Percentiles rank a stretch among this genome's conserved stretches.
phyloP scores from a whole-genome alignment of 2,797 vertebrate species.

The Onychomys torridus region DNA sequence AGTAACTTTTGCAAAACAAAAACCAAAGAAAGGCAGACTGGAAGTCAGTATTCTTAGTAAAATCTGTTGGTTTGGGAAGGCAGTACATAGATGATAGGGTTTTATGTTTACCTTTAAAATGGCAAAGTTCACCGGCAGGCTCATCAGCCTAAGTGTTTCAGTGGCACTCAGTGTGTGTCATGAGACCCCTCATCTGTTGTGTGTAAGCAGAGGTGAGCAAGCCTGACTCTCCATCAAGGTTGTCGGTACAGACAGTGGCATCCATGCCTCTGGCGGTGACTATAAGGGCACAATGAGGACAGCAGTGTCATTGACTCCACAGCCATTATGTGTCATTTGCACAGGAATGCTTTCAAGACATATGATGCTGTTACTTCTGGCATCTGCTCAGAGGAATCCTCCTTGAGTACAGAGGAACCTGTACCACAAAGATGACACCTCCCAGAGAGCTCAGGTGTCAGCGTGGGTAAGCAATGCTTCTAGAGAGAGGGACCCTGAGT shows the following conservation, averaged over 20 bases:
- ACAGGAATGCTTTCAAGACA: neutral
- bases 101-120: conserved; percentile 33
- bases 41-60: conserved; percentile 44
- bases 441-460: neutral
- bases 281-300: neutral
- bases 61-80: neutral
- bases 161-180: neutral
- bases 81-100: neutral
- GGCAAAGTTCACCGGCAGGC: neutral
- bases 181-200: neutral
- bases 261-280: neutral
- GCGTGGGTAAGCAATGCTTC: neutral
- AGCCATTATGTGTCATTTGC: neutral
- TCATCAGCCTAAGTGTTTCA: neutral
- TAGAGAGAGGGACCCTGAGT: neutral
- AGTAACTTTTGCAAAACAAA: conserved; percentile 49
- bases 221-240: neutral
- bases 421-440: neutral
- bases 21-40: conserved; percentile 13
- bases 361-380: neutral
- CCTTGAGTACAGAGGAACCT: neutral
- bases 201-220: neutral
- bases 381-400: neutral
- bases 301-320: neutral
- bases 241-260: neutral